Evolutionary conservation across 2,113 vertebrate species (phyloP).

Genomic region (Aegotheles bennettii): DNA sequence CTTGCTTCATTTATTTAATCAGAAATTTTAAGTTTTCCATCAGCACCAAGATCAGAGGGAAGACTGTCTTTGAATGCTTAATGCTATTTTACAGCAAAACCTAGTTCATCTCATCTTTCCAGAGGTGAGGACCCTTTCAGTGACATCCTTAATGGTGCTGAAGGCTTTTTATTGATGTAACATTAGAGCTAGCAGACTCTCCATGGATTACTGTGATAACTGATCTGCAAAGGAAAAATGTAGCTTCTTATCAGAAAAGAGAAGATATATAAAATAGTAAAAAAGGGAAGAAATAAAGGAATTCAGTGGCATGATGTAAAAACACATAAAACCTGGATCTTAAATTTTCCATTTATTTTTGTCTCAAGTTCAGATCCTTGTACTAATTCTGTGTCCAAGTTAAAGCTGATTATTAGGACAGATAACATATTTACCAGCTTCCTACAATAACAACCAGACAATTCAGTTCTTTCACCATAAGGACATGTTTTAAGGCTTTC

Average conservation of each 20-base stretch:
- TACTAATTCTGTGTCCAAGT: background rate
- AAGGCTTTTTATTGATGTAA: background rate
- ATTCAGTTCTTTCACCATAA: slow-evolving; percentile 65
- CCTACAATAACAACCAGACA: slow-evolving; percentile 72
- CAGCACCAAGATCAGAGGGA: background rate
- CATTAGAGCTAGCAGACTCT: background rate
- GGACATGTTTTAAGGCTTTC: slow-evolving; percentile 63
- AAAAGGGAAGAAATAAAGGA: background rate
- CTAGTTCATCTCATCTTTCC: background rate
- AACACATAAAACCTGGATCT: background rate
- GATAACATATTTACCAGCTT: slow-evolving; percentile 69
- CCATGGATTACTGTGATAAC: background rate
- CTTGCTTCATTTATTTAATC: background rate
- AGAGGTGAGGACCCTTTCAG: background rate
- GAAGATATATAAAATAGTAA: background rate
- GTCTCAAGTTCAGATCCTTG: background rate
- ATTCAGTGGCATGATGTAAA: background rate
- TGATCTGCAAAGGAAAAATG: background rate
- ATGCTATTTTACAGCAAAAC: background rate
- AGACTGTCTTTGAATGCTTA: background rate
- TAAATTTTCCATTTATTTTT: background rate
- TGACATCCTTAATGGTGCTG: background rate
- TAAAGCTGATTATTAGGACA: background rate
- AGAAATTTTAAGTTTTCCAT: background rate
- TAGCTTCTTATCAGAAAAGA: background rate